These are phyloP conservation scores for Callimorpha dominula DNA, from an alignment of 2,888 invertebrate genomes.

Conservation along the genomic window DNA sequence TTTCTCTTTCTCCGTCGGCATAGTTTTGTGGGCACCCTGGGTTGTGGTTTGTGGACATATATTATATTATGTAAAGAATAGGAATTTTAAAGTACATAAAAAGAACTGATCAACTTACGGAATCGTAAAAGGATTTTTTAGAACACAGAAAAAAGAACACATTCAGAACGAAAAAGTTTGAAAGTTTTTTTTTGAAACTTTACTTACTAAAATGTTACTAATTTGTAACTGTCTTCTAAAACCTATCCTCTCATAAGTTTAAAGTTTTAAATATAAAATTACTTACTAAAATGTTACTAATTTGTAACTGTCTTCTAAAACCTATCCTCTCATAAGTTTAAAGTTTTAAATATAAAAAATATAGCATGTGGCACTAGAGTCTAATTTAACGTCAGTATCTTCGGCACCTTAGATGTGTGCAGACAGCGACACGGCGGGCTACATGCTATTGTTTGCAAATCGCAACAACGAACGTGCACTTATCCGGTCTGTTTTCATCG, in stretches of 20 bases:
- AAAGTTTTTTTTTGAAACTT: no score
- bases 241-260: not conserved
- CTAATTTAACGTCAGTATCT: conserved; percentile 75
- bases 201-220: no score
- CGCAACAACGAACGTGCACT: conserved; percentile 70
- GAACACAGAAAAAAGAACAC: no score
- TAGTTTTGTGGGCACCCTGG: no score
- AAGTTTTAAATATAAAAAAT: conserved; percentile 19
- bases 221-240: not conserved
- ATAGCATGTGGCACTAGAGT: conserved; percentile 50
- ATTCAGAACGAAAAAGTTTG: no score
- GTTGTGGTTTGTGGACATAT: no score
- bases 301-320: not conserved
- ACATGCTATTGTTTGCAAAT: conserved; percentile 87
- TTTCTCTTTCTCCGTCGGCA: no score
- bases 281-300: no score
- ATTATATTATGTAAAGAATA: no score
- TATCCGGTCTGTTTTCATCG: conserved; percentile 58
- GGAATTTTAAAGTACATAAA: no score
- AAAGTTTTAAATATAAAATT: conserved; percentile 12
- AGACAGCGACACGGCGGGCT: conserved; percentile 76
- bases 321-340: not conserved
- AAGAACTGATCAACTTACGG: no score
- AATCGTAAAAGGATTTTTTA: no score
- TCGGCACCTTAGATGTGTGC: conserved; percentile 72